A percentile compares a stretch with the other conserved stretches of the same genome.
Evolutionary conservation across 2,797 vertebrate species (phyloP).

Genomic region (Sciaenops ocellatus): DNA sequence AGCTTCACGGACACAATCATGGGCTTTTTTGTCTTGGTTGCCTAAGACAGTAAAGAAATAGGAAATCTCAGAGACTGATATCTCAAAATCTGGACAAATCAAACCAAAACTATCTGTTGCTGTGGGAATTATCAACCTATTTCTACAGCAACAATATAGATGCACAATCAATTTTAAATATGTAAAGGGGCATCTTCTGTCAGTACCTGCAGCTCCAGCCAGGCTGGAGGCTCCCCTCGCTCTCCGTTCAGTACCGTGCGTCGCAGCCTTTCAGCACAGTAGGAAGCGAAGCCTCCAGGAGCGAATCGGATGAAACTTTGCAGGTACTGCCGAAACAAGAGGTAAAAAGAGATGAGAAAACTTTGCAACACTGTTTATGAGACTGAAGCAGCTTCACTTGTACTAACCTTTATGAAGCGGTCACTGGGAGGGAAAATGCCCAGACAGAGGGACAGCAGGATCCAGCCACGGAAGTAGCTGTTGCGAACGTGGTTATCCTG

Average conservation of each 20-base stretch:
- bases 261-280: constrained; percentile 90
- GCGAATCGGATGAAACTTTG: constrained; percentile 92
- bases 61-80: neutral
- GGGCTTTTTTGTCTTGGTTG: constrained; percentile 92
- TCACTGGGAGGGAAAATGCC: constrained; percentile 95
- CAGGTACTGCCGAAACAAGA: constrained; percentile 86
- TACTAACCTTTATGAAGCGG: constrained; percentile 87
- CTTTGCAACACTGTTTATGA: neutral
- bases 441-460: constrained; percentile 94
- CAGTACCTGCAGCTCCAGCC: constrained; percentile 94
- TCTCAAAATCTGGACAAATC: neutral
- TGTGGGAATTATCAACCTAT: neutral
- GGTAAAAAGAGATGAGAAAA: neutral
- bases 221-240: constrained; percentile 92
- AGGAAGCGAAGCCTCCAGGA: constrained; percentile 86
- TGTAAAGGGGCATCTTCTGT: neutral
- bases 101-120: neutral
- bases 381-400: neutral
- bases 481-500: constrained; percentile 89
- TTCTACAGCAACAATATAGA: neutral
- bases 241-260: constrained; percentile 91
- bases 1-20: constrained; percentile 89
- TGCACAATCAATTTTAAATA: neutral
- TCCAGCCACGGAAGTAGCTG: constrained; percentile 94
- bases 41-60: constrained; percentile 79